Evolutionary conservation across 2,113 vertebrate genomes (phyloP).

Genomic region (Nematolebias whitei): DNA sequence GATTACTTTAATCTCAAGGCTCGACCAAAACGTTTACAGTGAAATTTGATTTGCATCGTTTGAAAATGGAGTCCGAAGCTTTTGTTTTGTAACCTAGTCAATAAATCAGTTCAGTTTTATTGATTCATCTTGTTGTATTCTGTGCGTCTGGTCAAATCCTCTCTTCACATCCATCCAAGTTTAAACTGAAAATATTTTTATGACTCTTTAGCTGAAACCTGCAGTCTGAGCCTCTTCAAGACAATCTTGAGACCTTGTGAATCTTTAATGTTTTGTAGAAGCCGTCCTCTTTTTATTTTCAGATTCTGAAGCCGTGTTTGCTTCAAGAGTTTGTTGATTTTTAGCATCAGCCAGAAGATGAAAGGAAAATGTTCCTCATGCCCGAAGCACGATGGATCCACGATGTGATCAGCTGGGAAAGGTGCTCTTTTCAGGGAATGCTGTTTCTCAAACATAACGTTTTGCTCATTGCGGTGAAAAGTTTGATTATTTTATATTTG

Average conservation of each 20-base stretch:
- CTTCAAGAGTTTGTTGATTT: background rate
- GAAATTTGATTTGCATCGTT: too few species aligned
- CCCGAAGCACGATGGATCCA: background rate
- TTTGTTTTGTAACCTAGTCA: too few species aligned
- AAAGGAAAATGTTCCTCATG: background rate
- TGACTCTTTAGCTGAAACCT: background rate
- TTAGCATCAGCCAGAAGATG: background rate
- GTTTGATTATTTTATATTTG: too few species aligned
- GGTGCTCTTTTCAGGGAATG: background rate
- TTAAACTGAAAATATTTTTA: background rate
- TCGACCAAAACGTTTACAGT: too few species aligned
- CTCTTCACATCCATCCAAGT: background rate
- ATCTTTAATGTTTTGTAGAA: too few species aligned
- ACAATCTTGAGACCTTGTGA: too few species aligned
- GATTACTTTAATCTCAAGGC: background rate
- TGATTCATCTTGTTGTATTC: too few species aligned
- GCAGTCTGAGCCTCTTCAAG: background rate
- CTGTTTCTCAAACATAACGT: background rate
- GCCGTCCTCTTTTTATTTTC: background rate
- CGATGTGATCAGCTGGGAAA: background rate
- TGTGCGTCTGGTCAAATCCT: background rate
- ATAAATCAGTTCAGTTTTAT: too few species aligned
- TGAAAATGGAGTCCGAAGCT: too few species aligned
- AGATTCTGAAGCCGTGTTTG: background rate
- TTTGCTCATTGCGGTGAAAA: background rate